phyloP scores from a whole-genome alignment of 2,888 invertebrate species.

The Clostera curtula region DNA sequence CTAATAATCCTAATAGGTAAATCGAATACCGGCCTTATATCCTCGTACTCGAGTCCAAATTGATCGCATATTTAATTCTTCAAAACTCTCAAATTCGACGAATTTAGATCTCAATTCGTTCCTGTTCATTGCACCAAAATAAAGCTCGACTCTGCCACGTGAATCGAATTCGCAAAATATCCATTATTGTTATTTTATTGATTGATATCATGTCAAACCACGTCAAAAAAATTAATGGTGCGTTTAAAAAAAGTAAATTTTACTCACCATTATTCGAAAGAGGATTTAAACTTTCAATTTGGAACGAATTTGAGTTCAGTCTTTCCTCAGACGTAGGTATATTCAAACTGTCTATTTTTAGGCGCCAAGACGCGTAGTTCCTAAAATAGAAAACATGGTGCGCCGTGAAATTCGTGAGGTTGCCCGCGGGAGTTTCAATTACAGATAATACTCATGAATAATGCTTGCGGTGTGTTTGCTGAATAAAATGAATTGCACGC shows the following conservation, averaged over 20 bases:
- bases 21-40: no score
- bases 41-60: conserved; percentile 47
- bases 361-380: conserved; percentile 46
- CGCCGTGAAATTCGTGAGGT: conserved; percentile 34
- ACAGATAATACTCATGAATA: conserved; percentile 18
- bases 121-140: neutral
- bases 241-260: conserved; percentile 12
- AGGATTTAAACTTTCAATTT: conserved; percentile 2
- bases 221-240: no score
- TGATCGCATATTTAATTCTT: conserved; percentile 35
- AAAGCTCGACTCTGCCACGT: neutral
- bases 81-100: conserved; percentile 12
- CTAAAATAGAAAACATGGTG: conserved; percentile 54
- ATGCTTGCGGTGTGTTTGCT: conserved; percentile 9
- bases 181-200: no score
- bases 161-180: no score
- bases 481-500: conserved; percentile 11
- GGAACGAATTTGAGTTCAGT: no score
- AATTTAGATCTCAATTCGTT: conserved; percentile 2
- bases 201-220: no score
- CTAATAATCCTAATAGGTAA: no score
- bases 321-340: conserved; percentile 28
- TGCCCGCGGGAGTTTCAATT: conserved; percentile 42
- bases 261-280: conserved; percentile 29
- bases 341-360: conserved; percentile 58